Conservation (phyloP, 2,113 vertebrate genomes). For the Forbesichthys papilliferus region DNA sequence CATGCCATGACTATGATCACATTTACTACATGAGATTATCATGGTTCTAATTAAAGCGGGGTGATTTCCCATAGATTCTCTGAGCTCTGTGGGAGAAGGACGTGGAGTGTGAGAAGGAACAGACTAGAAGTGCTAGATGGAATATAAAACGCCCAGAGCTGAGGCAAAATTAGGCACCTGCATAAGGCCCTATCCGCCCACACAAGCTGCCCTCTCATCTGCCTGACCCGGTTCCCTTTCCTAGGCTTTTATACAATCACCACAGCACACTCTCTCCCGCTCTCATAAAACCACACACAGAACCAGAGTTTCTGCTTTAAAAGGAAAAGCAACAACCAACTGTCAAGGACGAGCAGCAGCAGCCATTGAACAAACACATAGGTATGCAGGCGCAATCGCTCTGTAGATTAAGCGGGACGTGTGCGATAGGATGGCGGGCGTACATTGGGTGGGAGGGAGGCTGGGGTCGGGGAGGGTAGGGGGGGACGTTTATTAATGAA, state of each 20-base stretch:
- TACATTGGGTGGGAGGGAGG: constrained; percentile 11
- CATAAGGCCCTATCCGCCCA: constrained; percentile 55
- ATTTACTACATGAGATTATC: constrained; percentile 31
- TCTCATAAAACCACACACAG: constrained; percentile 44
- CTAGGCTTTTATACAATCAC: constrained; percentile 43
- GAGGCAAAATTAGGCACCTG: constrained; percentile 68
- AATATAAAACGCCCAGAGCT: constrained; percentile 49
- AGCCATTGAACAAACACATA: constrained; percentile 34
- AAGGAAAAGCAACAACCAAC: constrained; percentile 65
- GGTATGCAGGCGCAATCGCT: constrained; percentile 12
- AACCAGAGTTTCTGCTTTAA: constrained; percentile 57
- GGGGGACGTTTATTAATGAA: constrained; percentile 56
- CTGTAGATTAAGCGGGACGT: constrained; percentile 32
- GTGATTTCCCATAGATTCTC: constrained; percentile 32
- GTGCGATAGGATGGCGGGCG: background rate
- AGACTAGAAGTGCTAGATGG: constrained; percentile 25
- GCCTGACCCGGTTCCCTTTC: constrained; percentile 57
- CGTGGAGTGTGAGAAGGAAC: constrained; percentile 1
- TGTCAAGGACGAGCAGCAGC: constrained; percentile 40
- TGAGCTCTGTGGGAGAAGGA: constrained; percentile 20
- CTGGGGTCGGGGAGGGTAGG: constrained; percentile 3
- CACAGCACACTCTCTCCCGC: constrained; percentile 58
- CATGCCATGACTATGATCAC: constrained; percentile 40
- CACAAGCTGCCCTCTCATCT: constrained; percentile 65
- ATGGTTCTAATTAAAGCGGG: constrained; percentile 33